phyloP scores from a whole-genome alignment of 1,140 invertebrate species.

The Danaus plexippus region DNA sequence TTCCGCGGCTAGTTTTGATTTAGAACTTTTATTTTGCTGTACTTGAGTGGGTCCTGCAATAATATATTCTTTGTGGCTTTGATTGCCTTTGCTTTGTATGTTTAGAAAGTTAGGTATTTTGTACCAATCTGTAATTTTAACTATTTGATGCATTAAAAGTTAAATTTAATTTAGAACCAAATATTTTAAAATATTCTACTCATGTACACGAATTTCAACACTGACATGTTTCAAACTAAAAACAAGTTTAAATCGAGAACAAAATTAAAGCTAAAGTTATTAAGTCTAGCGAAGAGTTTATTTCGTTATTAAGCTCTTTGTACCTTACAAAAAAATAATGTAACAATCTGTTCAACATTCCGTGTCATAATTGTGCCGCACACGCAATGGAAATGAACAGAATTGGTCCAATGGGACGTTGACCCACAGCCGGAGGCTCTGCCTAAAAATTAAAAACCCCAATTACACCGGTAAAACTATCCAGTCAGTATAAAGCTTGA shows the following conservation, averaged over 20 bases:
- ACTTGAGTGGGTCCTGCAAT: slow-evolving; percentile 11
- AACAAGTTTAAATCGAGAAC: neutral
- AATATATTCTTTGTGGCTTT: slow-evolving; percentile 12
- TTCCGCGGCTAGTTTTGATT: slow-evolving; percentile 9
- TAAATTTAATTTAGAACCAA: no score
- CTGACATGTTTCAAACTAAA: no score
- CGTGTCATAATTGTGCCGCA: slow-evolving; percentile 35
- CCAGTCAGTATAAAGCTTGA: slow-evolving; percentile 4
- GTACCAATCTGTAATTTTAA: no score
- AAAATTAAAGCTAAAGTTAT: slow-evolving; percentile 11
- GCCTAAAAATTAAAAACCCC: slow-evolving; percentile 17
- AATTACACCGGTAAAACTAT: no score
- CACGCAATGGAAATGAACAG: slow-evolving; percentile 36
- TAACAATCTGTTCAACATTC: slow-evolving; percentile 31
- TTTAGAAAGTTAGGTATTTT: no score
- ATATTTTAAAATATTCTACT: no score
- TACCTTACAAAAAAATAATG: slow-evolving; percentile 18
- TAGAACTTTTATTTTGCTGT: slow-evolving; percentile 13
- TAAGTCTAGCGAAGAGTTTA: slow-evolving; percentile 9
- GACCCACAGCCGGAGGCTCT: slow-evolving; percentile 33
- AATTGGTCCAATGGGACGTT: slow-evolving; percentile 29
- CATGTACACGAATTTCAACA: no score
- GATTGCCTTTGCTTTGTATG: slow-evolving; percentile 1
- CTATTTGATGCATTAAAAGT: no score
- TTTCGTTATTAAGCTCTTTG: slow-evolving; percentile 13